phyloP scores from a whole-genome alignment of 2,797 vertebrate species.

The Sitta carolinensis region DNA sequence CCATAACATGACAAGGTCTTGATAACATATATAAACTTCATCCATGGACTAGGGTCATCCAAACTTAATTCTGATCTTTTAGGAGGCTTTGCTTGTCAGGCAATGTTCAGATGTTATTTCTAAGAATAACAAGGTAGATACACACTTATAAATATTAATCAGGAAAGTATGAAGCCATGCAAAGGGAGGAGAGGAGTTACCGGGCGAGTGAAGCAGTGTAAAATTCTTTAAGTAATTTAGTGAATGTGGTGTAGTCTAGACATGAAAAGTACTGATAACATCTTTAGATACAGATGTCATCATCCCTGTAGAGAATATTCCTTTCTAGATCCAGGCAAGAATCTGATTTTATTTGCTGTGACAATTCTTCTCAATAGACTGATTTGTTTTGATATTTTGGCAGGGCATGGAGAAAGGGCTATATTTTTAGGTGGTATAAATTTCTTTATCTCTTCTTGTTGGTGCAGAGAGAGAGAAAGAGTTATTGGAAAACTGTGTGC shows the following conservation, averaged over 20 bases:
- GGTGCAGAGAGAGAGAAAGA: background rate
- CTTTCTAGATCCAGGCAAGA: background rate
- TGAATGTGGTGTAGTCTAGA: constrained; percentile 43
- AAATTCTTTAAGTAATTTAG: constrained; percentile 43
- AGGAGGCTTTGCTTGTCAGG: background rate
- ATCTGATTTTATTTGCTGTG: background rate
- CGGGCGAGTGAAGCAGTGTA: background rate
- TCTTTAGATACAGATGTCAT: constrained; percentile 6
- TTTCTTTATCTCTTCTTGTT: background rate
- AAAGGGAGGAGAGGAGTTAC: background rate
- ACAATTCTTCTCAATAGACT: background rate
- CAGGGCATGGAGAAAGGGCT: background rate
- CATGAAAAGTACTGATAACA: constrained; percentile 13
- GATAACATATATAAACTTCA: background rate
- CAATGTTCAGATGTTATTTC: constrained; percentile 24
- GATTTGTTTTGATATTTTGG: background rate
- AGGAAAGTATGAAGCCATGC: constrained; percentile 24
- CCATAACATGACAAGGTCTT: background rate
- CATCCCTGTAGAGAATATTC: constrained; percentile 1
- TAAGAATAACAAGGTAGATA: constrained; percentile 31
- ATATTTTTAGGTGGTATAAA: background rate
- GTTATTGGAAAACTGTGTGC: background rate
- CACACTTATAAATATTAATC: background rate
- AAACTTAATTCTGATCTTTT: background rate
- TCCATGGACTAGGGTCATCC: background rate